Percentiles rank a stretch among this genome's conserved stretches.
Conservation (phyloP, 2,888 invertebrate species). For the Drosophila infuscata region DNA sequence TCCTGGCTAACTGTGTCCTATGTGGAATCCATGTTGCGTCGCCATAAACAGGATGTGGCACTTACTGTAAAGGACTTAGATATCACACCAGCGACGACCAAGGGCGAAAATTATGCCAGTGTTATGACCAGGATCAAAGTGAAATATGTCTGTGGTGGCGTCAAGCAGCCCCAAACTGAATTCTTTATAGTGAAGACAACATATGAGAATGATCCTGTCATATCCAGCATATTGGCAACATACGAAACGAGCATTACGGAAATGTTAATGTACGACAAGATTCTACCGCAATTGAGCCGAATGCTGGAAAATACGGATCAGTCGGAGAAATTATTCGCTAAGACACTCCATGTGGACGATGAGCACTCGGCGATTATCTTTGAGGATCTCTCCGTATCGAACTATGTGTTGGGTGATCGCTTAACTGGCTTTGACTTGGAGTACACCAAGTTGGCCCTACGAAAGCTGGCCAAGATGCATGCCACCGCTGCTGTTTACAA, state of each 20-base stretch:
- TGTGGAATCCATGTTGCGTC: constrained; percentile 66
- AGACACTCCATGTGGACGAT: constrained; percentile 75
- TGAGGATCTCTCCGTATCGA: constrained; percentile 68
- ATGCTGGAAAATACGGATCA: constrained; percentile 56
- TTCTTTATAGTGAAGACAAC: constrained; percentile 75
- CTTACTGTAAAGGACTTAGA: constrained; percentile 57
- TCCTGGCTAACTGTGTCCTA: constrained; percentile 75
- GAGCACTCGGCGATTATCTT: constrained; percentile 75
- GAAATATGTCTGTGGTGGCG: constrained; percentile 30
- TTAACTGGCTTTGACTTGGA: constrained; percentile 82
- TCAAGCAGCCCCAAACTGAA: constrained; percentile 38
- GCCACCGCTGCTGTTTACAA: constrained; percentile 85
- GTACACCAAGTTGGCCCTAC: constrained; percentile 83
- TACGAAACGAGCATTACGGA: constrained; percentile 75
- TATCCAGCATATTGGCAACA: constrained; percentile 53
- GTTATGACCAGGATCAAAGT: constrained; percentile 71
- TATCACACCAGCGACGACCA: constrained; percentile 69
- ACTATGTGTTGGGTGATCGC: constrained; percentile 74
- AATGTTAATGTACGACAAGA: constrained; percentile 79
- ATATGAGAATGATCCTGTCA: constrained; percentile 69
- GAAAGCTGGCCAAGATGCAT: constrained; percentile 86
- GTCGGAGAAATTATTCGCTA: constrained; percentile 72
- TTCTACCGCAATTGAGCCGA: constrained; percentile 69
- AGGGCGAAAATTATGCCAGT: constrained; percentile 81
- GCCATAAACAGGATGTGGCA: constrained; percentile 60